Evolutionary conservation across 64 coral and sea anemone genomes (phyloP).

Genomic region (Pachyseris speciosa): DNA sequence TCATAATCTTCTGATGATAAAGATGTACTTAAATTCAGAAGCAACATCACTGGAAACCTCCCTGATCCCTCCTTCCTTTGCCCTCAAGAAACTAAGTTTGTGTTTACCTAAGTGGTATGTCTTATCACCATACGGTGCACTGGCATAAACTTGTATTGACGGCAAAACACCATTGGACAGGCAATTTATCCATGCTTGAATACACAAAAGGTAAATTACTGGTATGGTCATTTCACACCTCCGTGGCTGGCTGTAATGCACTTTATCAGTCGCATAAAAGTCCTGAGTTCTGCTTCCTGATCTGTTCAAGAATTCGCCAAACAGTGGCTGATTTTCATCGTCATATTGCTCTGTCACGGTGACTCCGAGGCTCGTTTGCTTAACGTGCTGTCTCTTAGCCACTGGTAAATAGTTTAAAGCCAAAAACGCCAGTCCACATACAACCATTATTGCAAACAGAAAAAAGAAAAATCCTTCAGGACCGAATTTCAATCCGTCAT

Average conservation of each 20-base stretch:
- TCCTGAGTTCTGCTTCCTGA: background rate
- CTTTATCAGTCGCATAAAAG: background rate
- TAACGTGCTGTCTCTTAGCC: constrained; percentile 75
- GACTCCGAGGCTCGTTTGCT: background rate
- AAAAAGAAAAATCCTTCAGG: constrained; percentile 89
- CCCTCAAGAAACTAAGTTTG: background rate
- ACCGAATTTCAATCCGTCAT: constrained; percentile 54
- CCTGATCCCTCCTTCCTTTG: no score
- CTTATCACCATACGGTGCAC: constrained; percentile 84
- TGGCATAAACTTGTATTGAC: constrained; percentile 85
- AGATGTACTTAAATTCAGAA: no score
- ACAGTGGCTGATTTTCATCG: constrained; percentile 28
- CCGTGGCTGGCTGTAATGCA: background rate
- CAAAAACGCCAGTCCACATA: constrained; percentile 80
- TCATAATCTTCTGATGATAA: no score
- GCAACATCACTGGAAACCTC: no score
- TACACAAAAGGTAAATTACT: constrained; percentile 68
- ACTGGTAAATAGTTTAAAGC: constrained; percentile 87
- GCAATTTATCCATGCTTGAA: constrained; percentile 89
- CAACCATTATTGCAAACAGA: constrained; percentile 83
- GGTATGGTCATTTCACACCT: background rate
- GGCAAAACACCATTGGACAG: constrained; percentile 86
- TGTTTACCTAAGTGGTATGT: constrained; percentile 94
- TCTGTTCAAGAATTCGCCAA: background rate
- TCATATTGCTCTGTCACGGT: background rate